Conservation (phyloP, 92 coral and sea anemone species). For the Desmophyllum pertusum region DNA sequence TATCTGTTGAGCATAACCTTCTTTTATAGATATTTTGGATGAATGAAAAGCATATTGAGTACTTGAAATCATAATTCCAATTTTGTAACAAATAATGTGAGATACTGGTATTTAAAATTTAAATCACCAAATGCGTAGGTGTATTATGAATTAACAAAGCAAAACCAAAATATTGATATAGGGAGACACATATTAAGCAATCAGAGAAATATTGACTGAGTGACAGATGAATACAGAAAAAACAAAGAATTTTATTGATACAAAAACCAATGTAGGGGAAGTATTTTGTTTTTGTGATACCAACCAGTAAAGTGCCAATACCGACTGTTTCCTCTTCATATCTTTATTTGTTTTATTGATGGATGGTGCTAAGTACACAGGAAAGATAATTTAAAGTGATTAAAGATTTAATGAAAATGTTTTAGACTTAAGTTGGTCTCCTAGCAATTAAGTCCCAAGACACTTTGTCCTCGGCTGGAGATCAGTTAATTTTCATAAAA, state of each 20-base stretch:
- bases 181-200: background rate
- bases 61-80: background rate
- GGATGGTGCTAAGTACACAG: constrained; percentile 3
- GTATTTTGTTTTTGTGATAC: background rate
- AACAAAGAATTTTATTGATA: background rate
- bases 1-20: background rate
- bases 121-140: constrained; percentile 15
- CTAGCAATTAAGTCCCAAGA: background rate
- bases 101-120: constrained; percentile 15
- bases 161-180: constrained; percentile 16
- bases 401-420: background rate
- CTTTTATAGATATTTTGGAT: background rate
- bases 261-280: background rate
- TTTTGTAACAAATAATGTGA: background rate
- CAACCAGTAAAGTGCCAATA: background rate
- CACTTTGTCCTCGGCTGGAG: background rate
- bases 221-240: constrained; percentile 3
- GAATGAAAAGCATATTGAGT: background rate
- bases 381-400: constrained; percentile 14
- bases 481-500: background rate
- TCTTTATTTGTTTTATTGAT: background rate
- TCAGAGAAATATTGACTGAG: background rate
- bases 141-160: background rate
- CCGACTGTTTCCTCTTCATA: background rate
- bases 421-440: constrained; percentile 9